phyloP scores from a whole-genome alignment of 2,797 vertebrate species.

The Galaxias olidus region DNA sequence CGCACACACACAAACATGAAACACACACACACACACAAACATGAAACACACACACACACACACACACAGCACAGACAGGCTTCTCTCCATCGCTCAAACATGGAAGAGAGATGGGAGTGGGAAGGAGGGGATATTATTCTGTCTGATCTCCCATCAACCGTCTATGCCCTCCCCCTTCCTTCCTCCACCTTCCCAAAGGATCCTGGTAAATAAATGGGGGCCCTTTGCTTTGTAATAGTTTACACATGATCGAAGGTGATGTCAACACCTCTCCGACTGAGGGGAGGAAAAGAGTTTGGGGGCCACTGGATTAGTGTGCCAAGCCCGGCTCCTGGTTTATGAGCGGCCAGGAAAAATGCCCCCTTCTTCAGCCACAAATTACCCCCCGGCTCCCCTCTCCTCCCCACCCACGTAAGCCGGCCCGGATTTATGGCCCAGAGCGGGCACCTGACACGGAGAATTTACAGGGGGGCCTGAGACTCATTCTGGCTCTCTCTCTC shows the following conservation, averaged over 20 bases:
- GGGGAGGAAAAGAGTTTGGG: slow-evolving; percentile 50
- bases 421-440: slow-evolving; percentile 66
- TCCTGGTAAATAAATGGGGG: slow-evolving; percentile 67
- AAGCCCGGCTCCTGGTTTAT: slow-evolving; percentile 62
- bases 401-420: slow-evolving; percentile 38
- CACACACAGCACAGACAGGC: neutral
- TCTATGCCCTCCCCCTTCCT: slow-evolving; percentile 36
- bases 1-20: slow-evolving; percentile 8
- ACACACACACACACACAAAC: slow-evolving; percentile 14
- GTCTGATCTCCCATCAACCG: slow-evolving; percentile 55
- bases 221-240: slow-evolving; percentile 62
- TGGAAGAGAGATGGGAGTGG: slow-evolving; percentile 37
- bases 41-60: slow-evolving; percentile 14
- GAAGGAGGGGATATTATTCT: slow-evolving; percentile 60
- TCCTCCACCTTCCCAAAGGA: slow-evolving; percentile 46
- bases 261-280: slow-evolving; percentile 53
- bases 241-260: slow-evolving; percentile 70
- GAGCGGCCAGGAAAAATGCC: slow-evolving; percentile 55
- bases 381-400: slow-evolving; percentile 39
- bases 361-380: slow-evolving; percentile 67
- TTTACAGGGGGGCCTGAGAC: slow-evolving; percentile 53
- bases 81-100: slow-evolving; percentile 36
- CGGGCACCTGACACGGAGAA: slow-evolving; percentile 61
- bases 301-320: slow-evolving; percentile 66
- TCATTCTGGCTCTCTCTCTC: slow-evolving; percentile 37